phyloP scores from a whole-genome alignment of 2,797 vertebrate genomes.

The Pelochelys cantorii region DNA sequence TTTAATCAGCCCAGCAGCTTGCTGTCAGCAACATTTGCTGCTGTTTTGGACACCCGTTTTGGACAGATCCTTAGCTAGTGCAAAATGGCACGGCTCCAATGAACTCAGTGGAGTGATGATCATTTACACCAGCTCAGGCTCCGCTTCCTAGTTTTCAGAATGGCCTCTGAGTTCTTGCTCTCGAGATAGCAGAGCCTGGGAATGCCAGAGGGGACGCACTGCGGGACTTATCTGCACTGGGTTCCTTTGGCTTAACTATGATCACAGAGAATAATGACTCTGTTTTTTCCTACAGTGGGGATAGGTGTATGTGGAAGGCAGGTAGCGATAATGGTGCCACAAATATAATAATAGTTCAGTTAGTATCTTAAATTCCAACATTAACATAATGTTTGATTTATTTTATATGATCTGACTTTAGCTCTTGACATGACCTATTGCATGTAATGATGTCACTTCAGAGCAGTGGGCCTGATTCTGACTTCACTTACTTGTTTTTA shows the following conservation, averaged over 20 bases:
- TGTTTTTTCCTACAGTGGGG: background rate
- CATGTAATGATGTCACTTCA: background rate
- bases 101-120: background rate
- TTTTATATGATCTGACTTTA: background rate
- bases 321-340: background rate
- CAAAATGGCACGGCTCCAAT: constrained; percentile 25
- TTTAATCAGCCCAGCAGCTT: constrained; percentile 25
- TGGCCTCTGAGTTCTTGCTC: background rate
- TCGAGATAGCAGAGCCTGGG: fast-evolving
- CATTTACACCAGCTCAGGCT: background rate
- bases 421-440: background rate
- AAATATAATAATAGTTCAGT: background rate
- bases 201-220: background rate
- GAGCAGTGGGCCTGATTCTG: background rate
- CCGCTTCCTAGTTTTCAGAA: background rate
- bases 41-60: background rate
- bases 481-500: background rate
- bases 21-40: constrained; percentile 27
- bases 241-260: background rate
- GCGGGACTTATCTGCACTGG: background rate
- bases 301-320: background rate
- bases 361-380: fast-evolving
- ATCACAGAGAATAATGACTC: background rate
- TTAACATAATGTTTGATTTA: background rate
- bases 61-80: constrained; percentile 15